Evolutionary conservation across 2,797 vertebrate genomes (phyloP).

Genomic region (Chloroceryle amazona): DNA sequence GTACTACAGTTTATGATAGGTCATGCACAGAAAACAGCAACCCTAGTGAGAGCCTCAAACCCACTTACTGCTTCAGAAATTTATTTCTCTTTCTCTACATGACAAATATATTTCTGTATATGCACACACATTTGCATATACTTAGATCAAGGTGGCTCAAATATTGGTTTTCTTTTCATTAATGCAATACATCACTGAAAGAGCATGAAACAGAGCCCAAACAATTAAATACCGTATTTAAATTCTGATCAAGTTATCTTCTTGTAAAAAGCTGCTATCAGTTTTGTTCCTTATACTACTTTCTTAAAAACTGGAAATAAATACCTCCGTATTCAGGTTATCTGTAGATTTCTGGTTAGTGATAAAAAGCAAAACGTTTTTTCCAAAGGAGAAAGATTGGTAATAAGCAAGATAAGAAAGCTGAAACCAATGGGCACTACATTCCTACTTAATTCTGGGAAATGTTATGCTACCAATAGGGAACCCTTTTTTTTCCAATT

Average conservation of each 20-base stretch:
- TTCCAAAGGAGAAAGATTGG: neutral
- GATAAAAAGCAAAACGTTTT: neutral
- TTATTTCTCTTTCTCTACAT: neutral
- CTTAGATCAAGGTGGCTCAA: neutral
- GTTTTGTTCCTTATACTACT: neutral
- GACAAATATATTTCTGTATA: neutral
- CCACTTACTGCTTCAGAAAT: neutral
- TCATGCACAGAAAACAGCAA: neutral
- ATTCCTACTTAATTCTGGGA: neutral
- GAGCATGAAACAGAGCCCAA: neutral
- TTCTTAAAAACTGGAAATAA: neutral
- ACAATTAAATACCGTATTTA: neutral
- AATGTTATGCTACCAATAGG: accelerated
- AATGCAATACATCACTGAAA: neutral
- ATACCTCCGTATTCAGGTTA: neutral
- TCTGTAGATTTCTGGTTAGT: neutral
- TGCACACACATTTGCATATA: neutral
- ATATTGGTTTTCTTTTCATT: neutral
- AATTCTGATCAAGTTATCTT: neutral
- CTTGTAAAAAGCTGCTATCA: neutral
- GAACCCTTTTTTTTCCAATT: neutral
- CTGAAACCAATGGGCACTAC: neutral
- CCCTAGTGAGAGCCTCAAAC: neutral
- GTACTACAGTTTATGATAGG: neutral
- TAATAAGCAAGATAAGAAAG: neutral